Evolutionary conservation across 2,888 invertebrate genomes (phyloP).

Genomic region (Pasiphila rectangulata): DNA sequence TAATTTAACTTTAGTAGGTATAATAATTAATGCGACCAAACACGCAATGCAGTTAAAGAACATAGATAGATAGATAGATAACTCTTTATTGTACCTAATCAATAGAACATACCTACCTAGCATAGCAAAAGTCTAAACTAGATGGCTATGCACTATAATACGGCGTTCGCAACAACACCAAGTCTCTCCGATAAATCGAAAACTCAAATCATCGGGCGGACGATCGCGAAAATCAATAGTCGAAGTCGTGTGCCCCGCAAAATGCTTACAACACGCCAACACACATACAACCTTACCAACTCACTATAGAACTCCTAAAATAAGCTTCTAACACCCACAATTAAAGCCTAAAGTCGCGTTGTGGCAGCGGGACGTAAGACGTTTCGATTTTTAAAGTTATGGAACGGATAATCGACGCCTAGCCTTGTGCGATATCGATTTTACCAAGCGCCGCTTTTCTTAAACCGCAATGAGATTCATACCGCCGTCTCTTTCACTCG

Average conservation of each 20-base stretch:
- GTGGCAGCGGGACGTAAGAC: constrained; percentile 24
- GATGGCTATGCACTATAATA: constrained; percentile 4
- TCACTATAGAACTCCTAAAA: constrained; percentile 12
- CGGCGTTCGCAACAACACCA: too few relatives aligned
- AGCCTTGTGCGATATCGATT: constrained; percentile 82
- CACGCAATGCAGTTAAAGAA: too few relatives aligned
- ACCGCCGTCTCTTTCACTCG: constrained; percentile 43
- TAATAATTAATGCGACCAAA: too few relatives aligned
- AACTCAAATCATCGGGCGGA: constrained; percentile 35
- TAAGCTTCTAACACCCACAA: fast-evolving
- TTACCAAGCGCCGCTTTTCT: constrained; percentile 64
- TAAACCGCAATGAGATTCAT: constrained; percentile 39
- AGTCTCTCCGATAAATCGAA: constrained; percentile 68
- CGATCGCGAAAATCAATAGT: constrained; percentile 75
- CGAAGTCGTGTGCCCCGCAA: constrained; percentile 54
- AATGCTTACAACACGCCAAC: constrained; percentile 33
- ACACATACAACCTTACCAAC: constrained; percentile 20
- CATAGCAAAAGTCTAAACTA: neutral
- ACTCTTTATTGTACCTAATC: too few relatives aligned
- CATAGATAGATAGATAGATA: too few relatives aligned
- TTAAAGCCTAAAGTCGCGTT: constrained; percentile 29
- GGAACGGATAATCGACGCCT: constrained; percentile 78
- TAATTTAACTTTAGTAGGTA: too few relatives aligned
- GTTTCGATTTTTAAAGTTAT: constrained; percentile 35
- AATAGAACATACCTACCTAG: too few relatives aligned